Base-by-base conservation (phyloP, 37 sponge, comb jelly and placozoan species). In the Oscarella lobularis region DNA sequence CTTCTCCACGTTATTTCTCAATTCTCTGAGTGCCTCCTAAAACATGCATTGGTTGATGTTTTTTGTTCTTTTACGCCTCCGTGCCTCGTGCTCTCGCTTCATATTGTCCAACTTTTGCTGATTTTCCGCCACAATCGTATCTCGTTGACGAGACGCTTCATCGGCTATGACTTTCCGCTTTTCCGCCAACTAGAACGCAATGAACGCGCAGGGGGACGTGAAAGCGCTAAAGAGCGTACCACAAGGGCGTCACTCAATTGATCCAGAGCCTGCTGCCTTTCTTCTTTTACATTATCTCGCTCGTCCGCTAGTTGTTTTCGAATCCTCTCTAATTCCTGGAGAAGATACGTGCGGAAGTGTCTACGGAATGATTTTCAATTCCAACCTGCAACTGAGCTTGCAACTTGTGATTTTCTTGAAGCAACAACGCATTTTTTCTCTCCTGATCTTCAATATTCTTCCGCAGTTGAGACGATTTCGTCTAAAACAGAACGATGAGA, bases 121-220 rank as follows among this genome's bases (percentile, higher is more conserved):
- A 38, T 2, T 31, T 4, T 73, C 37, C 35, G 38, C 39, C 40
- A 74, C 60, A 9, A 27, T 20, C 14, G 20, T 9, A n/a, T 85
- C 81, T 0, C 35, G 67, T 38, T 85, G 75, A 30, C 75, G 80
- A 4, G 85, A 48, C 73, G 80, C 73, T 39, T 85, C 73, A 37
- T 85, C 81, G 1, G 80, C 35, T 30, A 80, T 27, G 66, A 38
- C 14, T 71, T 85, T 85, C 35, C 85, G 36, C 39, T 81, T 85
- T 37, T 85, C 85, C 37, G 85, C 85, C 32, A 85, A 35, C 85
- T 85, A 31, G 29, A 40, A 27, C 9, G 27, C 1, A 33, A 41
- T 20, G 31, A 37, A 36, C 36, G 71, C 2, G 67, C 37, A 74
- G 38, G 34, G 14, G 38, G 35, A 37, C 14, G 40, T 67, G 72